A percentile compares a stretch with the other conserved stretches of the same genome.
Conservation (phyloP, 92 coral and sea anemone species). For the Parazoanthus atlanticus region DNA sequence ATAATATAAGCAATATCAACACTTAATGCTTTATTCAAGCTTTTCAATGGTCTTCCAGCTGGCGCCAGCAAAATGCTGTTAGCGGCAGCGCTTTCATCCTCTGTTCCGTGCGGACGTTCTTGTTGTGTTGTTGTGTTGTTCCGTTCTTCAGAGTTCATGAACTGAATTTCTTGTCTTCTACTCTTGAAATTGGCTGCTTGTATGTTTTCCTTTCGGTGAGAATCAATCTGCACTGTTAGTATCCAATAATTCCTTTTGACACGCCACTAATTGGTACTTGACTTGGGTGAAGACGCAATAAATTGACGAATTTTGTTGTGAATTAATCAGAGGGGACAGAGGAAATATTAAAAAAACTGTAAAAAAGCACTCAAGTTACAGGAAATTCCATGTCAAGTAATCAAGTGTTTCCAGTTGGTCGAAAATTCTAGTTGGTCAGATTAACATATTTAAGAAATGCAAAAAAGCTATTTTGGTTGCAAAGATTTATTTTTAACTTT, state of each 20-base stretch:
- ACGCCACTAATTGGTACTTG: neutral
- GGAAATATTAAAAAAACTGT: neutral
- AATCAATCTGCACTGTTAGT: neutral
- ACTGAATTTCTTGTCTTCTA: neutral
- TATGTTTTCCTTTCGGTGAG: neutral
- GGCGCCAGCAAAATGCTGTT: too few species aligned
- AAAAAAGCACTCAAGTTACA: neutral
- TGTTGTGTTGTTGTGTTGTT: neutral
- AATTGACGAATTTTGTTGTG: neutral
- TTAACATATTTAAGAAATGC: too few species aligned
- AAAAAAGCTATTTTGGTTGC: too few species aligned
- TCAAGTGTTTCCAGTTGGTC: too few species aligned
- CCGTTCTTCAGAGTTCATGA: too few species aligned
- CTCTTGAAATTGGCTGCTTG: neutral
- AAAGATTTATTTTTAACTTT: too few species aligned
- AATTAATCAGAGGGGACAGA: too few species aligned
- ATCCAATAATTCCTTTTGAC: conserved; percentile 7
- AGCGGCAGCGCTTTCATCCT: neutral
- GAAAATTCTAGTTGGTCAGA: too few species aligned
- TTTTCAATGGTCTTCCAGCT: neutral
- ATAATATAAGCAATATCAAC: too few species aligned
- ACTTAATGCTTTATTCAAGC: too few species aligned
- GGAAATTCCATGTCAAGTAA: neutral
- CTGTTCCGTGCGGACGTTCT: neutral
- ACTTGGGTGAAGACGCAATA: conserved; percentile 1